These are phyloP conservation scores for Myiotriccus ornatus DNA, from an alignment of 2,797 vertebrate species.

Conservation along the genomic window DNA sequence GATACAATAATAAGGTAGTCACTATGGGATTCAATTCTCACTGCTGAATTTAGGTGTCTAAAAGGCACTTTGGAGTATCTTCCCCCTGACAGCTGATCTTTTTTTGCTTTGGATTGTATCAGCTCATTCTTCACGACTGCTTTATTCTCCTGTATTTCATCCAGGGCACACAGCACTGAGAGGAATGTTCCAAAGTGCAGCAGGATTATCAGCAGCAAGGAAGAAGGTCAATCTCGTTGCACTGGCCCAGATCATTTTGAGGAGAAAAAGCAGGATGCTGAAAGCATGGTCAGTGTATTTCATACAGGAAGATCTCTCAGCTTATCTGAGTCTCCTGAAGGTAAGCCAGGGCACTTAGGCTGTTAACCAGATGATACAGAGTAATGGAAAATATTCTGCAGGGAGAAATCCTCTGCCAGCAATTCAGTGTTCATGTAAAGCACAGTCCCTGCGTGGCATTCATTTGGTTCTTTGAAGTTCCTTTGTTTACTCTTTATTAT, in stretches of 20 bases:
- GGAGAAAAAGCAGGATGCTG: background rate
- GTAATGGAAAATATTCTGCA: slow-evolving; percentile 25
- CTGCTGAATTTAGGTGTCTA: background rate
- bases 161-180: background rate
- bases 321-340: slow-evolving; percentile 20
- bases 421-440: background rate
- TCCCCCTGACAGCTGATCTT: background rate
- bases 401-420: background rate
- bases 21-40: background rate
- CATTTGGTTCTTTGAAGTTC: slow-evolving; percentile 37
- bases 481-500: slow-evolving; percentile 41
- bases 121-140: background rate
- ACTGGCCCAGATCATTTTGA: background rate
- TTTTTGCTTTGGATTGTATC: background rate
- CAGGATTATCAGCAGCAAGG: background rate
- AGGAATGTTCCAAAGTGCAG: background rate
- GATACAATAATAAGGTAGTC: background rate
- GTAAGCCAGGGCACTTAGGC: background rate
- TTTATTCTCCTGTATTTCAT: background rate
- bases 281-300: background rate
- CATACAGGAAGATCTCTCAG: background rate
- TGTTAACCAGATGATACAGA: background rate
- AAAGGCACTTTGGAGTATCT: background rate
- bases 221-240: background rate
- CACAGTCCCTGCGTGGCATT: background rate